phyloP scores from a whole-genome alignment of 2,113 vertebrate species.

The Perognathus longimembris region DNA sequence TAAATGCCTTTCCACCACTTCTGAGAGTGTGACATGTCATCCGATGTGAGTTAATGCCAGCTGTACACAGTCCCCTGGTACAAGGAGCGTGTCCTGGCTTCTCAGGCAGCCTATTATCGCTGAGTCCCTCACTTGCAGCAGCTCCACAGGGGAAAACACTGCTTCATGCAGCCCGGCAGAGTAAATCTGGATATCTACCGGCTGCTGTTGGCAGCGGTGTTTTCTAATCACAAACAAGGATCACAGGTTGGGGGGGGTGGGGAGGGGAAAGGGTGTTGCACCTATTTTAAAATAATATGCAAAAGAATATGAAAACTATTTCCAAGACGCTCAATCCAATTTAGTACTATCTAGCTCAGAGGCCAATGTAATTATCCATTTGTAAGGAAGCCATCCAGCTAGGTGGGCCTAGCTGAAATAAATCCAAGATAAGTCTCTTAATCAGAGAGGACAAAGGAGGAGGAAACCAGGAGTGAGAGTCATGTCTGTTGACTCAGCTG shows the following conservation, averaged over 20 bases:
- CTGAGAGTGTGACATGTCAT: conserved; percentile 84
- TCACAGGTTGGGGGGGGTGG: background rate
- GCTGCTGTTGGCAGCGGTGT: conserved; percentile 45
- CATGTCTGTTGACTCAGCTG: background rate
- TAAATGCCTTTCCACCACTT: conserved; percentile 78
- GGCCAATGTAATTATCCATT: background rate
- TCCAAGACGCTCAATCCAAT: conserved; percentile 30
- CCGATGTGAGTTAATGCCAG: conserved; percentile 84
- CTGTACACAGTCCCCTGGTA: conserved; percentile 76
- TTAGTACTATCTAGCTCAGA: conserved; percentile 58
- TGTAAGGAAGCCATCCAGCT: conserved; percentile 31
- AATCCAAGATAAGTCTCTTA: background rate
- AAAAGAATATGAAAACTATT: conserved; percentile 38
- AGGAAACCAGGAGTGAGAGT: background rate
- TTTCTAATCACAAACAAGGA: conserved; percentile 42
- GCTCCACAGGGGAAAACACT: conserved; percentile 66
- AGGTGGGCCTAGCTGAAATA: conserved; percentile 22
- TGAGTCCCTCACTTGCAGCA: conserved; percentile 59
- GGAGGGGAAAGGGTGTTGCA: background rate
- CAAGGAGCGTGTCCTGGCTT: conserved; percentile 80
- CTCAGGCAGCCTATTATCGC: conserved; percentile 79
- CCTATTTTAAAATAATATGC: conserved; percentile 60
- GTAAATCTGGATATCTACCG: background rate
- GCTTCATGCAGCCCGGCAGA: conserved; percentile 65
- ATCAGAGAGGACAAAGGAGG: background rate